Evolutionary conservation across 1,140 invertebrate species (phyloP), one percentile per base, ranked within the genome.

Genomic region (Bombus superbus): DNA sequence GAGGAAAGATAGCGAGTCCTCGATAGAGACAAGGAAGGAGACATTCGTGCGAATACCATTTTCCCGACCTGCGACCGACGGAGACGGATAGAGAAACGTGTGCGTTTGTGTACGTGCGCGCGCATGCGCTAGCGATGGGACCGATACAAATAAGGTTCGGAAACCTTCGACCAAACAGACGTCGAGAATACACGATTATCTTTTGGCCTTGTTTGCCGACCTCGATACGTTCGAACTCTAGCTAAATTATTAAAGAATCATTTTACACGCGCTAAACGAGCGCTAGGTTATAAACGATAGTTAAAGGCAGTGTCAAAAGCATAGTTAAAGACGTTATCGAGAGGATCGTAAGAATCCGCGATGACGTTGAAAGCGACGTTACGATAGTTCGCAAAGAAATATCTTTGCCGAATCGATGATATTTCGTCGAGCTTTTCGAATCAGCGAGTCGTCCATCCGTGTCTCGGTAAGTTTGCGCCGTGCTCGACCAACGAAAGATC

Each of bases 81-180:
- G 74, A 57, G 68, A 69, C 18, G 22, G 68, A 38, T 38, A 10
- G 35, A 40, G 38, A 11, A 40, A 40, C 28, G 69, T 3, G 38
- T n/a, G 35, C 25, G 32, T 28, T n/a, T 25, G 76, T 32, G 5
- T 25, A 22, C 8, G 28, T 18, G 79, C 13, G 42, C n/a, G 40
- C 25, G 28, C n/a, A 42, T 35, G 69, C 47, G 71, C 66, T 47
- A 85, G 77, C 78, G 78, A 85, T 81, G 83, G 80, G 79, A 82
- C 69, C 72, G 40, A 82, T 35, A 22, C 72, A 22, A 44, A 44
- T 40, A 59, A 59, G 53, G 74, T 38, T 40, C 35, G 35, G 74
- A 40, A 76, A 76, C 53, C 73, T 75, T 75, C 73, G 73, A 75
- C 22, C 73, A 75, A 75, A 57, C 73, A 35, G 32, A 25, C 35